phyloP scores from a whole-genome alignment of 2,888 invertebrate genomes.

The Ophion slaviceki region DNA sequence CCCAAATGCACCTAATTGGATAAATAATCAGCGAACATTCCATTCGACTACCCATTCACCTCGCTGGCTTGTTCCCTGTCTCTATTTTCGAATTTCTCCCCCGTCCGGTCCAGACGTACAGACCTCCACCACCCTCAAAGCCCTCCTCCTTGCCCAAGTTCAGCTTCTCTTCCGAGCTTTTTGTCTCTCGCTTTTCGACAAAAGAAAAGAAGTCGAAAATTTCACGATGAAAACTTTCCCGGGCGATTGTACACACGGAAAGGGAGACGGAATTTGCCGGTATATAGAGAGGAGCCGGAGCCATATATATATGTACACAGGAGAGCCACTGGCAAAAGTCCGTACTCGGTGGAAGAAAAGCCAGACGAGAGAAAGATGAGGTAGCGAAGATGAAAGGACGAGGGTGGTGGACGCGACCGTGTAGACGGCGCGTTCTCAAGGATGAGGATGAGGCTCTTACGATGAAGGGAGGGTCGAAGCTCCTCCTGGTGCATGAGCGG shows the following conservation, averaged over 20 bases:
- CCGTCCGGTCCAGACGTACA: not conserved
- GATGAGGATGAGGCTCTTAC: conserved; percentile 61
- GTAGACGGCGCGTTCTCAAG: conserved; percentile 48
- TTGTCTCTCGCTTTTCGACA: conserved; percentile 53
- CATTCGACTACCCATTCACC: too few species aligned
- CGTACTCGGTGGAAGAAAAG: conserved; percentile 58
- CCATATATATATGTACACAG: not conserved
- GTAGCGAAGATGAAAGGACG: conserved; percentile 76
- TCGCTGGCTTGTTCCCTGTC: not conserved
- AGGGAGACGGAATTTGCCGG: conserved; percentile 40
- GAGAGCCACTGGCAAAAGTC: conserved; percentile 26
- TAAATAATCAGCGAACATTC: too few species aligned
- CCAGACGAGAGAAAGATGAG: conserved; percentile 74
- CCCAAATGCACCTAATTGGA: too few species aligned
- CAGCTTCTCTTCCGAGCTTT: conserved; percentile 6
- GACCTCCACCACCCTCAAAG: conserved; percentile 2
- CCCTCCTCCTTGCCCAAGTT: not conserved
- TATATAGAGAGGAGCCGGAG: conserved; percentile 12
- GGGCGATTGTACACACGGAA: conserved; percentile 72
- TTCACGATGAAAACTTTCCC: conserved; percentile 76
- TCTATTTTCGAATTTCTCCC: not conserved
- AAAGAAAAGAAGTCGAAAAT: conserved; percentile 66
- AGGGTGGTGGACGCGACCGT: conserved; percentile 50
- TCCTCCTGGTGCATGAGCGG: conserved; percentile 36
- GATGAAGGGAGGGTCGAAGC: conserved; percentile 39